Evolutionary conservation across 2,888 invertebrate genomes (phyloP).

Genomic region (Drosophila cyrtoloma): DNA sequence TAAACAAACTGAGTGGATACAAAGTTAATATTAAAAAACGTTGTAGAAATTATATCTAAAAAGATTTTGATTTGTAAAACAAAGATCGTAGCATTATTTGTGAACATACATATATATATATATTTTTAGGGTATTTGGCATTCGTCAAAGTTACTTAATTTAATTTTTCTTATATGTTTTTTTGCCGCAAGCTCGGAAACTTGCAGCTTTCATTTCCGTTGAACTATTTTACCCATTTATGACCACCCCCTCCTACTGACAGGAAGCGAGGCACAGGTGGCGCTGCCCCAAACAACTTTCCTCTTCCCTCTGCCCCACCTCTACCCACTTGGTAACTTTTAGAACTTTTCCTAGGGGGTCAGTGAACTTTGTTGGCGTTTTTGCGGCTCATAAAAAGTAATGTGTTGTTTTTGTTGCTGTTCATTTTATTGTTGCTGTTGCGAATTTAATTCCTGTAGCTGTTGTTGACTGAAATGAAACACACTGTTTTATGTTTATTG

Average conservation of each 20-base stretch:
- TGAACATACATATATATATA: not conserved
- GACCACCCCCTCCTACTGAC: not conserved
- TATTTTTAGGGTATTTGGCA: not conserved
- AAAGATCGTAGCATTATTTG: not conserved
- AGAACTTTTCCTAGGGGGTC: constrained; percentile 46
- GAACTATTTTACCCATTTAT: constrained; percentile 55
- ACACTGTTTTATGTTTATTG: constrained; percentile 46
- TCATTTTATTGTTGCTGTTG: constrained; percentile 7
- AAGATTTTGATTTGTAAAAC: not conserved
- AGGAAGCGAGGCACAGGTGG: constrained; percentile 40
- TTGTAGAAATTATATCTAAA: not conserved
- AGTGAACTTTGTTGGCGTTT: constrained; percentile 70
- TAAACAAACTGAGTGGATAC: not conserved
- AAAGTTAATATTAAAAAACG: not conserved
- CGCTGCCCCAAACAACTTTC: not conserved
- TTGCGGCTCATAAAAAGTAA: constrained; percentile 68
- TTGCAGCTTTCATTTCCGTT: constrained; percentile 71
- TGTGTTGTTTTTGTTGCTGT: constrained; percentile 24
- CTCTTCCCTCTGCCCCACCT: not conserved
- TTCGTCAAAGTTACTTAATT: not conserved
- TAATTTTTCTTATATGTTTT: not conserved
- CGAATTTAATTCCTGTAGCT: constrained; percentile 50
- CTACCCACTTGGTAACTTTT: not conserved
- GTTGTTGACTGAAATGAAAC: constrained; percentile 67
- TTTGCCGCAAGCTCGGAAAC: constrained; percentile 37